Percentiles rank a stretch among this genome's conserved stretches.
Evolutionary conservation across 2,113 vertebrate genomes (phyloP).

Genomic region (Smithornis capensis): DNA sequence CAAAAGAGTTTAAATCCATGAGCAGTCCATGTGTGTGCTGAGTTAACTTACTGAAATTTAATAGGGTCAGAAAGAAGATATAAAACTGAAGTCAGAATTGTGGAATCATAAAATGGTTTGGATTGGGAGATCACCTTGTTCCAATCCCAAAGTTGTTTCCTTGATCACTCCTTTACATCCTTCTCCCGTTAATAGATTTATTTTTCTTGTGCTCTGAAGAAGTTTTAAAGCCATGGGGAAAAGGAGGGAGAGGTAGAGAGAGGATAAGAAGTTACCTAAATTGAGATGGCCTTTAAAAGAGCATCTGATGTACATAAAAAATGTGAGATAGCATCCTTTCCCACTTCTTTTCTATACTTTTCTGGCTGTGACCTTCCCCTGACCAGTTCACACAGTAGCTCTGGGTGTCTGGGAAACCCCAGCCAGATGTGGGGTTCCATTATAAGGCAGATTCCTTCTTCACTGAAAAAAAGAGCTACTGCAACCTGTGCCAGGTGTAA

Average conservation of each 20-base stretch:
- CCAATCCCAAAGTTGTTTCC: neutral
- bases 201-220: neutral
- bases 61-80: neutral
- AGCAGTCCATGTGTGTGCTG: neutral
- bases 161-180: neutral
- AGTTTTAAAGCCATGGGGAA: neutral
- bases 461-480: neutral
- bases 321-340: neutral
- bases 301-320: neutral
- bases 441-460: neutral
- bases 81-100: neutral
- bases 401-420: neutral
- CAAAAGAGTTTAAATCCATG: neutral
- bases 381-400: neutral
- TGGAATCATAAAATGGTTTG: neutral
- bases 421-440: neutral
- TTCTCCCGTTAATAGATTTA: neutral
- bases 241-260: neutral
- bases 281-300: neutral
- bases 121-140: neutral
- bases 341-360: neutral
- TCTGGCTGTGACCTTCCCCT: neutral
- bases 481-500: neutral
- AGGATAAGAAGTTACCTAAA: neutral
- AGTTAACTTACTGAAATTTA: neutral